Base-by-base conservation (phyloP, 2,888 invertebrate genomes). In the Apodemia duryi region DNA sequence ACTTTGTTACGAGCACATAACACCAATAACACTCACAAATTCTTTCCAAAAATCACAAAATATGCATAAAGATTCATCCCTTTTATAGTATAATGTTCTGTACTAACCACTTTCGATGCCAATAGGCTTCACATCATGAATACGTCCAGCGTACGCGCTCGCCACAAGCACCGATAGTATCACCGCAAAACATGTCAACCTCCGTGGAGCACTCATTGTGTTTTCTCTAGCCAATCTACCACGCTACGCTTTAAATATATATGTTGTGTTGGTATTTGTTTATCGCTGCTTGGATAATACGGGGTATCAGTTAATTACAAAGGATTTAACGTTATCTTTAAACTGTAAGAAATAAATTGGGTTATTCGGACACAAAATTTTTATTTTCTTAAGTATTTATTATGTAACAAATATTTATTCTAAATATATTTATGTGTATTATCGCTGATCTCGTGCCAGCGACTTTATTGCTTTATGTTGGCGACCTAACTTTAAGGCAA, bases 211-310 rank as follows among this genome's bases (percentile, higher is more conserved):
- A 41, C 61, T 49, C 65, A 65, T 65, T 61, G 32, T 61, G 65
- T 61, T 52, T 65, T 61, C 61, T 52, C 49, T 10, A 13, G 1
- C 52, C 51, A 11, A 38, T 38, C 38, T 38, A 51, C 38, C 0
- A 4, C 11, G 51, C 51, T 41, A 51, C 29, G 61, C 52, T 61
- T 41, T 51, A 60, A 60, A 65, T 65, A 65, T 61, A 46, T 46
- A 46, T 61, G 51, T 61, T n/a, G 54, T 57, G 61, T 61, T 51
- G 11, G 9, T 32, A 49, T 49, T 43, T 28, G 21, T n/a, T 68
- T 68, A 68, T 68, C 65, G 43, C 21, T n/a, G 63, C 61, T 65
- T 62, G 54, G 54, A 57, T 57, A 57, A 57, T 57, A 11, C 54
- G 29, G 54, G 29, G 54, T 57, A 57, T 57, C 54, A 32, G 52